Evolutionary conservation across 23 tunicate species (phyloP), one percentile per base, ranked within the genome.

Genomic region (Halocynthia aurantium): DNA sequence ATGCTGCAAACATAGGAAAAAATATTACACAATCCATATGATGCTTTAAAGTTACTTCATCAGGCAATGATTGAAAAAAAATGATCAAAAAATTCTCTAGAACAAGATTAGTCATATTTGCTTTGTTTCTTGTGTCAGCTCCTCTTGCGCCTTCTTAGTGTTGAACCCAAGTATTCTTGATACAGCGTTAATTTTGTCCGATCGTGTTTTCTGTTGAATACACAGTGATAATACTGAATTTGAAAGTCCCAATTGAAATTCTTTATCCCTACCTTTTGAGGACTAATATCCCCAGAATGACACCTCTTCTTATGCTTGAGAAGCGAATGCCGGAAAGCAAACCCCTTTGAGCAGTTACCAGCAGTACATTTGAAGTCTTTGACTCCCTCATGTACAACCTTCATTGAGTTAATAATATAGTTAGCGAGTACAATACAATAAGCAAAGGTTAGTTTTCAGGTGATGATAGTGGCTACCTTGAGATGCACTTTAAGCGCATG

Each of bases 401-500:
- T 7, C 11, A 80, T 70, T 19, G 22, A 52, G 17, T 20, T 19
- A 22, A 57, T 60, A 15, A 2, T 12, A 68, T 19, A 18, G 19
- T 11, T 15, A 12, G 19, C 19, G 72, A 68, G 19, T 68, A 15
- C 2, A 68, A 31, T 31, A 31, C 44, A 31, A 31, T 31, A 31
- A 31, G 44, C 44, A 31, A 31, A n/a, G n/a, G n/a, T n/a, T n/a
- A n/a, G n/a, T 31, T 31, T 31, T 31, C 44, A 31, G 44, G 44
- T 31, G 4, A 31, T 31, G 44, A 31, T 31, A 31, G 44, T 31
- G 44, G 20, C 57, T 70, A 81, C 85, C 56, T 70, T 77, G 0
- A 87, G 31, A 72, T 87, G 93, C 9, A 67, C 69, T 51, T 77
- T 87, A 51, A 87, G 40, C 63, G 85, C 85, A 77, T 13, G 51